Evolutionary conservation across 2,888 invertebrate species (phyloP).

Genomic region (Heterodera filipjevi): DNA sequence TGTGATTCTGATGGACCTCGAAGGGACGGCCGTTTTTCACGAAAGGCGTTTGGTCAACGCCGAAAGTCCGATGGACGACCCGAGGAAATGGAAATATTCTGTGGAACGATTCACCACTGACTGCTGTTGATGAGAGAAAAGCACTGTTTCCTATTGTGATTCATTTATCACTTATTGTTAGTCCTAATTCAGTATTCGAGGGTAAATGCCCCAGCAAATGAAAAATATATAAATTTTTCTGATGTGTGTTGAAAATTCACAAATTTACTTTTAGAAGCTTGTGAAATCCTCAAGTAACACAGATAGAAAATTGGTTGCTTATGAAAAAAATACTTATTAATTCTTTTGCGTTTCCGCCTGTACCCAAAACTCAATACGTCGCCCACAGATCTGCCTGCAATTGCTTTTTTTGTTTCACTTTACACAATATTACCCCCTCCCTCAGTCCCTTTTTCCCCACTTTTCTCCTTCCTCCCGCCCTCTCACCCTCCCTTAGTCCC

Average conservation of each 20-base stretch:
- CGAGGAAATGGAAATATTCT: constrained; percentile 13
- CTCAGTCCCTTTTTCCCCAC: too few species aligned
- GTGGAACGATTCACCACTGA: constrained; percentile 8
- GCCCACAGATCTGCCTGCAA: background rate
- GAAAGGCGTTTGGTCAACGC: constrained; percentile 31
- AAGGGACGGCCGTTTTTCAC: constrained; percentile 44
- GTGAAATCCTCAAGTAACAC: too few species aligned
- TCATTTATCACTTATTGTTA: too few species aligned
- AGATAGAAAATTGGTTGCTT: too few species aligned
- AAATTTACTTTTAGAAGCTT: too few species aligned
- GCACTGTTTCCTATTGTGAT: background rate
- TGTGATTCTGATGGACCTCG: constrained; percentile 46
- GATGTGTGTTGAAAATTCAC: too few species aligned
- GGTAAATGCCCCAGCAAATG: too few species aligned
- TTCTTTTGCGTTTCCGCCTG: background rate
- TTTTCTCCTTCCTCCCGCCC: background rate
- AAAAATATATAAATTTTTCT: too few species aligned
- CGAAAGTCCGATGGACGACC: constrained; percentile 6
- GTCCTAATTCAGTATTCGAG: too few species aligned
- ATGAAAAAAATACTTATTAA: too few species aligned
- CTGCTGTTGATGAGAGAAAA: background rate
- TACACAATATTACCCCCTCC: background rate
- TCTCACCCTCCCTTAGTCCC: too few species aligned
- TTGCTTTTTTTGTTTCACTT: background rate
- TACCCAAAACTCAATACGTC: background rate